These are phyloP conservation scores for Drosophila parvula DNA, from an alignment of 1,140 invertebrate genomes.

Conservation along the genomic window DNA sequence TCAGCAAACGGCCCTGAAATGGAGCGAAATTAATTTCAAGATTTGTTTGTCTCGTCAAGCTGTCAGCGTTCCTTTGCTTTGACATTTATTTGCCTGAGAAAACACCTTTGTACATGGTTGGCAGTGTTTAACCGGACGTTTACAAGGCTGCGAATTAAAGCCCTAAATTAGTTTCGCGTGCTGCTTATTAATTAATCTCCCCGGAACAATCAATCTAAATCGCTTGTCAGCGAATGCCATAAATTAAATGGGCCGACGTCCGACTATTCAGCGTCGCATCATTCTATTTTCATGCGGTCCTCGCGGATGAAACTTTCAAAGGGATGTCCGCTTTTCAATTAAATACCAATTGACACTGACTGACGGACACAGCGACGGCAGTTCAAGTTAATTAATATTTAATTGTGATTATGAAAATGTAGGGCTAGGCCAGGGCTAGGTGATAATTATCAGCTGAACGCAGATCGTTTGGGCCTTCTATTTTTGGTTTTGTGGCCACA, in stretches of 20 bases:
- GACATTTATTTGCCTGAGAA: slow-evolving; percentile 52
- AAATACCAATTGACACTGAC: slow-evolving; percentile 54
- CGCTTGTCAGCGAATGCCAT: slow-evolving; percentile 67
- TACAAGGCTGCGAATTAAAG: slow-evolving; percentile 23
- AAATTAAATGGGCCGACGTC: slow-evolving; percentile 46
- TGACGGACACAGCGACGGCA: slow-evolving; percentile 24
- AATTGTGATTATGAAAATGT: slow-evolving; percentile 74
- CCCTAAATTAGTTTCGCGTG: slow-evolving; percentile 67
- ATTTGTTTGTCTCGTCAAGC: slow-evolving; percentile 44
- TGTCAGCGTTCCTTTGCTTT: slow-evolving; percentile 29
- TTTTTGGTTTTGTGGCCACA: slow-evolving; percentile 28
- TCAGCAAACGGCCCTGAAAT: slow-evolving; percentile 43
- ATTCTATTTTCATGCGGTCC: slow-evolving; percentile 1
- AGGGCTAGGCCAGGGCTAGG: slow-evolving; percentile 28
- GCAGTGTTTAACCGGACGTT: slow-evolving; percentile 42
- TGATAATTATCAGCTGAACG: slow-evolving; percentile 51
- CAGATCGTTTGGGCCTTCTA: slow-evolving; percentile 12
- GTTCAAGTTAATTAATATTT: slow-evolving; percentile 72
- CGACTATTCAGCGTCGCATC: slow-evolving; percentile 10
- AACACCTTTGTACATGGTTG: slow-evolving; percentile 53
- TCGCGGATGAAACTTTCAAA: slow-evolving; percentile 47
- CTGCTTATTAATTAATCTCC: slow-evolving; percentile 75
- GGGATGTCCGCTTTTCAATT: slow-evolving; percentile 46
- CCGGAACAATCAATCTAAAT: slow-evolving; percentile 73
- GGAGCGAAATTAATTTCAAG: slow-evolving; percentile 69